Percentiles rank a stretch among this genome's conserved stretches.
Conservation (phyloP, 2,888 invertebrate species). For the Stramonita haemastoma region DNA sequence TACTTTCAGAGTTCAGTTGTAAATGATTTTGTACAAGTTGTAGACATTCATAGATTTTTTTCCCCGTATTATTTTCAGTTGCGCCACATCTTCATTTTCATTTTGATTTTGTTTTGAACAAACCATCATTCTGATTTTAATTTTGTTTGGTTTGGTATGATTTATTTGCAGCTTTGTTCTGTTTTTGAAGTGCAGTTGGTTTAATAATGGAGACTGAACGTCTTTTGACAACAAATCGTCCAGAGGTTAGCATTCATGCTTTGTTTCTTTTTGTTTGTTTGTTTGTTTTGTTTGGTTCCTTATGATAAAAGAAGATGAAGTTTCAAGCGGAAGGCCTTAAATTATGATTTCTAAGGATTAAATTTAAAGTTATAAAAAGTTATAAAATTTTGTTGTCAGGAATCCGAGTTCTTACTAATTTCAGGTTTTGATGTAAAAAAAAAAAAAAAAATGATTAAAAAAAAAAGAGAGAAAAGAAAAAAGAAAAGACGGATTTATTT, state of each 20-base stretch:
- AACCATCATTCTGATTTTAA: slow-evolving; percentile 8
- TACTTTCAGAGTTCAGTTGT: too few species aligned
- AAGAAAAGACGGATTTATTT: too few species aligned
- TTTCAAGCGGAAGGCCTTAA: neutral
- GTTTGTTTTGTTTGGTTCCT: neutral
- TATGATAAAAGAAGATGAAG: neutral
- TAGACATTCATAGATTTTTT: too few species aligned
- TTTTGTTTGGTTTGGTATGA: slow-evolving; percentile 19
- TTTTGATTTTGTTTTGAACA: neutral
- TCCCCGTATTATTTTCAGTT: too few species aligned
- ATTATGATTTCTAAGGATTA: too few species aligned
- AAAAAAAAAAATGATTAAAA: too few species aligned
- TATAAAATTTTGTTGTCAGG: neutral
- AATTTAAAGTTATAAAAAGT: neutral
- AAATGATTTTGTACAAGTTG: too few species aligned
- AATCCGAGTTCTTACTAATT: neutral
- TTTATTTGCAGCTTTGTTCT: slow-evolving; percentile 37
- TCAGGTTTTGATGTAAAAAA: too few species aligned
- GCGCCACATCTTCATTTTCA: too few species aligned
- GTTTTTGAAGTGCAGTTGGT: slow-evolving; percentile 30
- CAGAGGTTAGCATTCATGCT: slow-evolving; percentile 39
- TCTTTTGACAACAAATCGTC: slow-evolving; percentile 24
- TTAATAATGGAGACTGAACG: slow-evolving; percentile 41
- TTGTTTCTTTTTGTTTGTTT: slow-evolving; percentile 18
- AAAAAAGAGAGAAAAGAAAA: too few species aligned